A percentile compares a stretch with the other conserved stretches of the same genome.
phyloP scores from a whole-genome alignment of 2,113 vertebrate genomes.

The Caretta caretta region DNA sequence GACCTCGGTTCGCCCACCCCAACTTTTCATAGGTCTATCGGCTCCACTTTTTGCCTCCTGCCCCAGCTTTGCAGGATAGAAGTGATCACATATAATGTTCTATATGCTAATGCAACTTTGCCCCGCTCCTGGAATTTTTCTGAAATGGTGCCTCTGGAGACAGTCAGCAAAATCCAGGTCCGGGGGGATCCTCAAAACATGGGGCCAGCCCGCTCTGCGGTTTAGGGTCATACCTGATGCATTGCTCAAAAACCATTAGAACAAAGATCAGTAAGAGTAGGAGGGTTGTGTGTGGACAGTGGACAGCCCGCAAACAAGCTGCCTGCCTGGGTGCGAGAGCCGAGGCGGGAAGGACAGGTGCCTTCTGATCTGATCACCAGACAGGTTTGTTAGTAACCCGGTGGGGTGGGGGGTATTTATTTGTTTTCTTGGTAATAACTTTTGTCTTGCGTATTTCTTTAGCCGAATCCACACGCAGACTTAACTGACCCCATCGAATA shows the following conservation, averaged over 20 bases:
- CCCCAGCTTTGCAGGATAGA: background rate
- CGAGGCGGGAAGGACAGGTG: no score
- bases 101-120: background rate
- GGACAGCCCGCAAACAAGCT: no score
- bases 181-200: no score
- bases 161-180: background rate
- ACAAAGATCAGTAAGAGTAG: background rate
- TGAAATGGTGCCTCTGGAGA: background rate
- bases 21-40: background rate
- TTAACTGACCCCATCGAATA: no score
- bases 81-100: rapidly evolving
- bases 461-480: background rate
- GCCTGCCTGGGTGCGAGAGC: background rate
- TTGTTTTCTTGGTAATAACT: background rate
- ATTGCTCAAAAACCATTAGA: background rate
- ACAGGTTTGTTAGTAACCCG: no score
- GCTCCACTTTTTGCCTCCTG: background rate
- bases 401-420: no score
- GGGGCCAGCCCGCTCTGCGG: background rate
- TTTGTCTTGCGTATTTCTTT: background rate
- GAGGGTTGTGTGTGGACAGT: background rate
- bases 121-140: background rate
- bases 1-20: background rate
- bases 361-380: background rate
- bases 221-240: background rate